These are phyloP conservation scores for Aricia agestis DNA, from an alignment of 1,140 invertebrate genomes.

Conservation along the genomic window DNA sequence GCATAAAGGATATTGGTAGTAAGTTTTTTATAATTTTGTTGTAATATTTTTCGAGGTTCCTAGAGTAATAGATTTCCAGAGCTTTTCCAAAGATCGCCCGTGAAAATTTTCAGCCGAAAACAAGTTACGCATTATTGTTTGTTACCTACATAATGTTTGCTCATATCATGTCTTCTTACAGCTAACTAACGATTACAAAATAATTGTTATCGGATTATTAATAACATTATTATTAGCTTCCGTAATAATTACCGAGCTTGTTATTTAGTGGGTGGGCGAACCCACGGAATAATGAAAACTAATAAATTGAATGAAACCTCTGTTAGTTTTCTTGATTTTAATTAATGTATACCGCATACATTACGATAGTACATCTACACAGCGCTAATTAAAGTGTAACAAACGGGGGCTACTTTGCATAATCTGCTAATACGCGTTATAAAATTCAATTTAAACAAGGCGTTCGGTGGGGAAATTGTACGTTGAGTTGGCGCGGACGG, in stretches of 20 bases:
- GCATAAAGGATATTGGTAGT: too few species aligned
- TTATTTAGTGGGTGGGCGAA: not conserved
- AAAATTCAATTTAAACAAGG: slow-evolving; percentile 10
- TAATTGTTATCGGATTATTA: not conserved
- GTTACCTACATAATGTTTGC: too few species aligned
- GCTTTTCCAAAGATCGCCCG: too few species aligned
- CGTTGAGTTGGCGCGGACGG: not conserved
- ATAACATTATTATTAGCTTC: slow-evolving; percentile 1
- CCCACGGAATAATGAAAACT: slow-evolving; percentile 11
- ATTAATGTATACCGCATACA: slow-evolving; percentile 19
- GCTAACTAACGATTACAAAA: not conserved
- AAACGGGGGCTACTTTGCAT: not conserved
- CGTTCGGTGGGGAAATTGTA: not conserved
- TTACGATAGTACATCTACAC: slow-evolving; percentile 10
- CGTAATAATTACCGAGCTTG: not conserved
- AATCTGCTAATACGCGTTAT: slow-evolving; percentile 6
- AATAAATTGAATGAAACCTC: not conserved
- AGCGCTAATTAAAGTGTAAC: not conserved
- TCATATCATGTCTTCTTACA: too few species aligned
- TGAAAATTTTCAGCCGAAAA: too few species aligned
- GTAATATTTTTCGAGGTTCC: too few species aligned
- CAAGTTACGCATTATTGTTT: too few species aligned
- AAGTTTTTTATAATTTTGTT: too few species aligned
- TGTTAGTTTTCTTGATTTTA: slow-evolving; percentile 18
- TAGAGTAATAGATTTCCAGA: too few species aligned